A percentile compares a stretch with the other conserved stretches of the same genome.
Conservation (phyloP, 1,140 invertebrate species). For the Thaumatotibia leucotreta region DNA sequence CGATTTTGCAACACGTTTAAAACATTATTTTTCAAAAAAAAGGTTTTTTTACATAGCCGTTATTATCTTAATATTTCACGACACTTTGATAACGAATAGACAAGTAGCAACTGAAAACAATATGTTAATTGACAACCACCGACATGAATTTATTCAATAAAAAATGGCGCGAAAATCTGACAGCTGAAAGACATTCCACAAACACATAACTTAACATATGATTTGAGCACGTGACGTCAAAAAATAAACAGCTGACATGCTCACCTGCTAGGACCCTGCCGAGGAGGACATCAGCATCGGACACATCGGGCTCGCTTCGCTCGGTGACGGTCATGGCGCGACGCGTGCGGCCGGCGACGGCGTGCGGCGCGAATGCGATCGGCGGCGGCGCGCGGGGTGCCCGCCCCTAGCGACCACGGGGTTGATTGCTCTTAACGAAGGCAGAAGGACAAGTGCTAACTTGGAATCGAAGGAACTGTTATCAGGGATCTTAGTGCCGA, state of each 20-base stretch:
- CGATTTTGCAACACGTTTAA: background rate
- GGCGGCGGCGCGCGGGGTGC: conserved; percentile 41
- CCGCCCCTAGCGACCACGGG: conserved; percentile 41
- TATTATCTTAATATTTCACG: background rate
- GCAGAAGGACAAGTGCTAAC: too few species aligned
- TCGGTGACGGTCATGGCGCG: conserved; percentile 68
- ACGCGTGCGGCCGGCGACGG: conserved; percentile 68
- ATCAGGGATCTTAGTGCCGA: too few species aligned
- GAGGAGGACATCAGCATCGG: conserved; percentile 76
- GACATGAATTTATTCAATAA: background rate
- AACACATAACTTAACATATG: background rate
- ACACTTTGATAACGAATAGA: background rate
- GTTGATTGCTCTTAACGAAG: background rate
- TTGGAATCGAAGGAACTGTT: too few species aligned
- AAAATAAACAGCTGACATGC: conserved; percentile 25
- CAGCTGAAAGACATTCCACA: background rate
- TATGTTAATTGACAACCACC: too few species aligned
- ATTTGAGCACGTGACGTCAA: conserved; percentile 2
- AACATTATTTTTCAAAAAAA: too few species aligned
- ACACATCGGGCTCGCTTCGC: conserved; percentile 42
- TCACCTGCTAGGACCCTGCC: conserved; percentile 79
- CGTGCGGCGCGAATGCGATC: conserved; percentile 64
- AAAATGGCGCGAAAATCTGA: conserved; percentile 3
- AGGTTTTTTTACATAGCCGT: background rate
- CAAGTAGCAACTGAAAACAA: too few species aligned